Base-by-base conservation (phyloP, 2,888 invertebrate genomes). In the Drosophila robusta region DNA sequence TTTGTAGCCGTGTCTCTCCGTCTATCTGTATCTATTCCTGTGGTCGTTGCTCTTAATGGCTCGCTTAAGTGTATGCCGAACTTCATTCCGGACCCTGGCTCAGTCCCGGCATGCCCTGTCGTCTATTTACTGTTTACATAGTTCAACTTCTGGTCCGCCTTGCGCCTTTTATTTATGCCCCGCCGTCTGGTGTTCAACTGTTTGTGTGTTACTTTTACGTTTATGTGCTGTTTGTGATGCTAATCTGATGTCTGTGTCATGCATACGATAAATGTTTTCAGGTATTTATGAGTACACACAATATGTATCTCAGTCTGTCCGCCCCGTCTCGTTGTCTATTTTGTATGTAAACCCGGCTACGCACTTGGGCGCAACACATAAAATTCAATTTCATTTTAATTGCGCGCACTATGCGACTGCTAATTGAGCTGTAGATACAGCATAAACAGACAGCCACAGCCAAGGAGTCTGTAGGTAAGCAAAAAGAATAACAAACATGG, bases 201-300 rank as follows among this genome's bases (percentile, higher is more conserved):
- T 69, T 63, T 76, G 73, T 74, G 69, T 87, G 79, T 83, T 83
- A 84, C 78, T 82, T 82, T 88, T 80, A 84, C 79, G 80, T 82
- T 84, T 88, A 84, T 88, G 83, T 84, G 80, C 89, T 84, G 83
- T 88, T 86, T 84, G 83, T 86, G 83, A 84, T 84, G 88, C 83
- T 84, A 84, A 84, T 84, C 83, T 88, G 80, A 74, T 76, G 86
- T 79, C 86, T 79, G 77, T 87, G 83, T 81, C 83, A 87, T 77
- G 83, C 88, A 87, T 83, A 88, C 83, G 86, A 88, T 87, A 87
- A 85, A 85, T 76, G 78, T 57, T 42, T 55, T 60, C 74, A 75
- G 78, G 60, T 75, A 75, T 76, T 66, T 71, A 74, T 56, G 70
- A 57, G 58, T 67, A 39, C 45, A 57, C 55, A 54, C 39, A 42